Evolutionary conservation across 2,797 vertebrate species (phyloP), one percentile per base, ranked within the genome.

Genomic region (Nasua narica): DNA sequence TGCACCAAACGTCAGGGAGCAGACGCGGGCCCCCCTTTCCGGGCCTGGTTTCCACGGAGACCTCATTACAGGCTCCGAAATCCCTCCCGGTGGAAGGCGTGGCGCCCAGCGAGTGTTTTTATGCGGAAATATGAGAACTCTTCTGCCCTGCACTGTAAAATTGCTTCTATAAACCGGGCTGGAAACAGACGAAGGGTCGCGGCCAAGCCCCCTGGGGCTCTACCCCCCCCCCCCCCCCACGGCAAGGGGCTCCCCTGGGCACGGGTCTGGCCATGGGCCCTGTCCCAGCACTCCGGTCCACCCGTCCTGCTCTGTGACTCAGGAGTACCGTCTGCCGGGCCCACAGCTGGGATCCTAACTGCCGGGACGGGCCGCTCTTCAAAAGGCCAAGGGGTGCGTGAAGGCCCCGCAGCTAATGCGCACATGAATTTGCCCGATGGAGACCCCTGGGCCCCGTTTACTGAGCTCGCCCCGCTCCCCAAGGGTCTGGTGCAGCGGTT

Each of bases 31-130:
- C 0, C 3, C 13, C 37, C 58, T 2, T 35, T 97, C 78, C 35
- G 23, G 96, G 90, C 95, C 91, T 97, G 97, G 70, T 97, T 98
- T 96, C 97, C 98, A 97, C 72, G 52, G 84, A 96, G 94, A 91
- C 5, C 92, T 93, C 78, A 81, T 96, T 84, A 74, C 70, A 60
- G 87, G 46, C 14, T 97, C 94, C 70, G 67, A 95, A 98, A 97
- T 93, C 91, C 95, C 95, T 43, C 5, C 40, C n/a, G 74, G 89
- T 58, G 95, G 87, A 94, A 97, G 97, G 67, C 58, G 32, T 21
- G 77, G 91, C 32, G 14, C 85, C 96, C 84, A 86, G 96, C 0
- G 58, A 95, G 94, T 40, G 0, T 90, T 98, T 97, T 93, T 92
- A 2, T 5, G 29, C 72, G 95, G 93, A 98, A 98, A 96, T 82